Evolutionary conservation across 2,888 invertebrate genomes (phyloP), one percentile per base, ranked within the genome.

Genomic region (Stenichneumon culpator): DNA sequence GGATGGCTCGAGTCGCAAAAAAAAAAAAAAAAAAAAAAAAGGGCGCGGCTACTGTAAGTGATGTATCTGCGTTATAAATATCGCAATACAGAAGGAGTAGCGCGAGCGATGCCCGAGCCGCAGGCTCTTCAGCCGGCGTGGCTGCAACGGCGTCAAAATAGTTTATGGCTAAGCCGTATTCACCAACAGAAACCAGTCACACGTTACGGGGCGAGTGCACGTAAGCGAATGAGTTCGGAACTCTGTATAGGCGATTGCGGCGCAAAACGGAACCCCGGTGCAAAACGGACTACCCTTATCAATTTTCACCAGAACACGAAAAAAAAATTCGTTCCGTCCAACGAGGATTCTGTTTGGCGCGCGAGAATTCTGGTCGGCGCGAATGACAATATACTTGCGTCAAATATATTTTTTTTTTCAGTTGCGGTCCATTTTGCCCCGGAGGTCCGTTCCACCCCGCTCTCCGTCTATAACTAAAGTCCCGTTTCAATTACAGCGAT

Each of bases 61-160:
- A 86, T 86, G 82, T 73, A 86, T 86, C 75, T 68, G 54, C 69
- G 82, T 86, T 80, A 86, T 84, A 84, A 84, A 84, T 86, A 86
- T 82, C 79, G 57, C 73, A 68, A 73, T 79, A 81, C 47, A 83
- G 52, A 44, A 44, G 78, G 75, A 67, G 67, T 72, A 16, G 78
- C 73, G 57, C 44, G 28, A 32, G 36, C 52, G 52, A 32, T 22
- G 47, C 54, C n/a, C 28, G 67, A 57, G 25, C 57, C 25, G 22
- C 57, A 25, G 54, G 54, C 65, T 25, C 67, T 44, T 14, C 36
- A 47, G 36, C 69, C 19, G 28, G 54, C 22, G 75, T 70, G 52
- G 25, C 82, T 72, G 82, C 78, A 78, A 65, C 72, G 82, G 82
- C 82, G 73, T 86, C 72, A 78, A 82, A 79, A 74, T 69, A 79